A percentile compares a stretch with the other conserved stretches of the same genome.
Conservation (phyloP, 2,888 invertebrate genomes). For the Lasius platythorax region DNA sequence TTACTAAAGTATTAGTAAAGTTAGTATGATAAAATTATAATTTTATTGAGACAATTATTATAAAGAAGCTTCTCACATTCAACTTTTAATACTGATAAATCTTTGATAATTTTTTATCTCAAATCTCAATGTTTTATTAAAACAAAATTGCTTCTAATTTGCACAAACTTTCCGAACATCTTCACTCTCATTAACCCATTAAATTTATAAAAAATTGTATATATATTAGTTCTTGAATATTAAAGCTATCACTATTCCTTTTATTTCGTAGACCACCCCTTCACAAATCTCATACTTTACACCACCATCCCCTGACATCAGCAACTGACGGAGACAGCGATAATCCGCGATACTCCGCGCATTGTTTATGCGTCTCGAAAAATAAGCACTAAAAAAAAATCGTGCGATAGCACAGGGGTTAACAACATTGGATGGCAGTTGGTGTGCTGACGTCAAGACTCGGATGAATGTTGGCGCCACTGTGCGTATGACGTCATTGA, state of each 20-base stretch:
- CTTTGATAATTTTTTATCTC: background rate
- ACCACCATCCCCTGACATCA: background rate
- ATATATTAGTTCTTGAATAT: background rate
- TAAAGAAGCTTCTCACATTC: background rate
- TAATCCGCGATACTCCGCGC: slow-evolving; percentile 1
- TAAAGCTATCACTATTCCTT: slow-evolving; percentile 1
- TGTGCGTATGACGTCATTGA: slow-evolving; percentile 80
- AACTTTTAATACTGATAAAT: background rate
- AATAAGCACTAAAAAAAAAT: background rate
- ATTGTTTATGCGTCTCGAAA: slow-evolving; percentile 14
- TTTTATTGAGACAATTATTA: background rate
- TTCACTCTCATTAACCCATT: background rate
- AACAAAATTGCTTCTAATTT: background rate
- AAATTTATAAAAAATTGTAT: background rate
- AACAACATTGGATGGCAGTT: slow-evolving; percentile 33
- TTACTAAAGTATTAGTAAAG: background rate
- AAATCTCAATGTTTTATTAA: background rate
- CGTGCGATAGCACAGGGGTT: slow-evolving; percentile 12
- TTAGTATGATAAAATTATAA: background rate
- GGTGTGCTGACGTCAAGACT: slow-evolving; percentile 77
- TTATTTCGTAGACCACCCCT: slow-evolving; percentile 6
- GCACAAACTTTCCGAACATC: background rate
- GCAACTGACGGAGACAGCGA: slow-evolving; percentile 11
- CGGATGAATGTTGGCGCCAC: slow-evolving; percentile 77
- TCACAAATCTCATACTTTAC: slow-evolving; percentile 1